These are phyloP conservation scores for Telenomus remus DNA, from an alignment of 1,140 invertebrate species.

Conservation along the genomic window DNA sequence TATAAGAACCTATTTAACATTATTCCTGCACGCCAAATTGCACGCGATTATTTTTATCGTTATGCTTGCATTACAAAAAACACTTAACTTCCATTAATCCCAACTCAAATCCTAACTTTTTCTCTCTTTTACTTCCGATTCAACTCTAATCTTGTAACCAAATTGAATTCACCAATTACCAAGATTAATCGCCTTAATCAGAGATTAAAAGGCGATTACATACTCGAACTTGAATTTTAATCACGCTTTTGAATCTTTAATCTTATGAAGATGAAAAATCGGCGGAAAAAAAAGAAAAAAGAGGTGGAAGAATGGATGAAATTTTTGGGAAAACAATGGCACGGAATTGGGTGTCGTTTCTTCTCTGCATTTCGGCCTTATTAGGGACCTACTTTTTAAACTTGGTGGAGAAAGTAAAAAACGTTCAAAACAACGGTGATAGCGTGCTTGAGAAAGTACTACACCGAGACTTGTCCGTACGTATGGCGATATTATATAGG, in stretches of 20 bases:
- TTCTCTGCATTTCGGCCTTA: slow-evolving; percentile 59
- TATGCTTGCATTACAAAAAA: slow-evolving; percentile 36
- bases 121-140: not conserved
- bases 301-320: slow-evolving; percentile 2
- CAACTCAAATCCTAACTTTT: not conserved
- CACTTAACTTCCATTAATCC: too few species aligned
- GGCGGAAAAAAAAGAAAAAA: not conserved
- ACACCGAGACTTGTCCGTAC: slow-evolving; percentile 63
- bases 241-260: too few species aligned
- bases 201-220: not conserved
- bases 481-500: slow-evolving; percentile 64
- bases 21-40: slow-evolving; percentile 13
- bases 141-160: not conserved
- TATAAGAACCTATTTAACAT: slow-evolving; percentile 50
- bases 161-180: not conserved
- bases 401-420: slow-evolving; percentile 71
- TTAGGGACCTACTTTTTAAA: slow-evolving; percentile 72
- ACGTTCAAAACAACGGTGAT: slow-evolving; percentile 63
- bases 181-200: not conserved
- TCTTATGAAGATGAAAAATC: not conserved
- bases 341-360: slow-evolving; percentile 40
- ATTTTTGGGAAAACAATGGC: slow-evolving; percentile 34
- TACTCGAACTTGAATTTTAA: too few species aligned
- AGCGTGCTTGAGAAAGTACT: slow-evolving; percentile 71
- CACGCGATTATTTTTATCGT: slow-evolving; percentile 28